phyloP scores from a whole-genome alignment of 1,140 invertebrate species.

The Matsumurasca onukii region DNA sequence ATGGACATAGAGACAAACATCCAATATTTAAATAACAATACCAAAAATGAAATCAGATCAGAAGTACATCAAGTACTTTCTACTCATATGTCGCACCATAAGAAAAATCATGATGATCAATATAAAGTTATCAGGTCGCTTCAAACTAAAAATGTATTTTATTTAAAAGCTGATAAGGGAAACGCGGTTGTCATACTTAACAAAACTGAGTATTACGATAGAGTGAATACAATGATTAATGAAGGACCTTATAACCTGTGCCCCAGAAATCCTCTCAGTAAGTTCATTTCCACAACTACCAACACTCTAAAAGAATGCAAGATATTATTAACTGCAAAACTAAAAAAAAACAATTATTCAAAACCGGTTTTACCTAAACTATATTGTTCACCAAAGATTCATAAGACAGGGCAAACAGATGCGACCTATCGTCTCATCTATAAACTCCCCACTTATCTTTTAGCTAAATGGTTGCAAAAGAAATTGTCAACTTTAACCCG shows the following conservation, averaged over 20 bases:
- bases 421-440: no score
- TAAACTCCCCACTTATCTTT: no score
- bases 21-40: neutral
- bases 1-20: no score
- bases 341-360: neutral
- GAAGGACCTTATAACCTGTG: constrained; percentile 1
- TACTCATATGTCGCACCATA: neutral
- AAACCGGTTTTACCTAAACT: neutral
- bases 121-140: neutral
- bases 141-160: constrained; percentile 24
- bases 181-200: constrained; percentile 11
- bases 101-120: neutral
- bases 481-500: neutral
- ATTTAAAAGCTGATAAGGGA: constrained; percentile 26
- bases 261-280: constrained; percentile 15
- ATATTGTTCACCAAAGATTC: neutral
- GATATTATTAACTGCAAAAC: neutral
- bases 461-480: neutral
- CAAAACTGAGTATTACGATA: constrained; percentile 1
- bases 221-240: constrained; percentile 3
- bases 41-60: neutral
- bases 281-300: neutral
- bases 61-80: neutral
- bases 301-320: neutral
- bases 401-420: neutral